phyloP scores from a whole-genome alignment of 2,888 invertebrate genomes.

The Azorinus chamasolen region DNA sequence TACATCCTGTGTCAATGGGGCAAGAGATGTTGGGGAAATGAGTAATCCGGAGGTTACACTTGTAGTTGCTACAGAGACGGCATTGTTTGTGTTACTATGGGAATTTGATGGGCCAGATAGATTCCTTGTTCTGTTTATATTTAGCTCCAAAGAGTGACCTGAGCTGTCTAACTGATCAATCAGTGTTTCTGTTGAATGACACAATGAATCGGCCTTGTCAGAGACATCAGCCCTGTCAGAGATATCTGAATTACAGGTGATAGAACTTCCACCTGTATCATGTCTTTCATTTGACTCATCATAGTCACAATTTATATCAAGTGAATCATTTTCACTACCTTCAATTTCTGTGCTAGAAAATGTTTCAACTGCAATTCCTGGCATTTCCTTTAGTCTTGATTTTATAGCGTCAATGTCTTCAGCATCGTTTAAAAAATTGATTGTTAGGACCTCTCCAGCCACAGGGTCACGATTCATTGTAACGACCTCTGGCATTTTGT shows the following conservation, averaged over 20 bases:
- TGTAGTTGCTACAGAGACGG: slow-evolving; percentile 48
- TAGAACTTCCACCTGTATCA: background rate
- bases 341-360: background rate
- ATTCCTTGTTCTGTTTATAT: slow-evolving; percentile 12
- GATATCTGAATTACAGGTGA: background rate
- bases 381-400: slow-evolving; percentile 57
- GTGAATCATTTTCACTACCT: background rate
- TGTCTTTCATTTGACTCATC: background rate
- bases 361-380: background rate
- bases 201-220: slow-evolving; percentile 47
- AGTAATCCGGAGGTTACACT: slow-evolving; percentile 73
- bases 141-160: no score
- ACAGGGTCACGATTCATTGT: slow-evolving; percentile 8
- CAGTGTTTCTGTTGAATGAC: slow-evolving; percentile 62
- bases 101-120: slow-evolving; percentile 33
- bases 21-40: slow-evolving; percentile 68
- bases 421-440: slow-evolving; percentile 50
- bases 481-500: slow-evolving; percentile 35
- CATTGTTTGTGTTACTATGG: slow-evolving; percentile 29
- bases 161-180: slow-evolving; percentile 48
- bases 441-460: slow-evolving; percentile 38
- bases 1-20: slow-evolving; percentile 77
- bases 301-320: background rate
- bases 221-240: slow-evolving; percentile 37
- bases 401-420: slow-evolving; percentile 75